These are phyloP conservation scores for Lemur catta DNA, from an alignment of 2,797 vertebrate species.

Conservation along the genomic window DNA sequence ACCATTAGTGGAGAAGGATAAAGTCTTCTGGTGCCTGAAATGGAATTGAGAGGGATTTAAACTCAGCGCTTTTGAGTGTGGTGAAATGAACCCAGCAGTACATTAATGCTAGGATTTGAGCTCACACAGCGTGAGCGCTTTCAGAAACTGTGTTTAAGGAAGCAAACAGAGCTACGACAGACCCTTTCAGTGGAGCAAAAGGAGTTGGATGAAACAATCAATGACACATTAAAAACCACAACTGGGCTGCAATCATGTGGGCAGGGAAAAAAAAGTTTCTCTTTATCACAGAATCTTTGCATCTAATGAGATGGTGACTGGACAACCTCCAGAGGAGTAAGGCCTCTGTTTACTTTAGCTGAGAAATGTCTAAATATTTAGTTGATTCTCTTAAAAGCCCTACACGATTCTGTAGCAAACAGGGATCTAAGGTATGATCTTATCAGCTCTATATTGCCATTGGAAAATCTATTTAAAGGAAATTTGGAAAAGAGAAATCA, in stretches of 20 bases:
- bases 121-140: slow-evolving; percentile 86
- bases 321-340: slow-evolving; percentile 53
- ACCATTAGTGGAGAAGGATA: slow-evolving; percentile 84
- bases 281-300: slow-evolving; percentile 70
- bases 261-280: slow-evolving; percentile 45
- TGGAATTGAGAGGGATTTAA: slow-evolving; percentile 87
- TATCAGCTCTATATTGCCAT: slow-evolving; percentile 4
- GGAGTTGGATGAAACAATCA: slow-evolving; percentile 81
- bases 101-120: slow-evolving; percentile 87
- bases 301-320: slow-evolving; percentile 62
- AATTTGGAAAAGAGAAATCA: slow-evolving; percentile 27
- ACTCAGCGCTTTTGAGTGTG: slow-evolving; percentile 83
- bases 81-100: slow-evolving; percentile 87
- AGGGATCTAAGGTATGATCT: slow-evolving; percentile 49
- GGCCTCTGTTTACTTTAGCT: slow-evolving; percentile 53
- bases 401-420: slow-evolving; percentile 53
- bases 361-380: slow-evolving; percentile 77
- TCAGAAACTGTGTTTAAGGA: slow-evolving; percentile 84
- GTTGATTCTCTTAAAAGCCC: slow-evolving; percentile 67
- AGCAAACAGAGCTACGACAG: slow-evolving; percentile 83
- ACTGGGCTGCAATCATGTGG: slow-evolving; percentile 63
- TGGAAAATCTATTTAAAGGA: slow-evolving; percentile 38
- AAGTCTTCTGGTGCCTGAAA: slow-evolving; percentile 84
- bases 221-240: slow-evolving; percentile 76
- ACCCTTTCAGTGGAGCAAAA: slow-evolving; percentile 82